Evolutionary conservation across 2,888 invertebrate genomes (phyloP), one percentile per base, ranked within the genome.

Genomic region (Tortrix viridana): DNA sequence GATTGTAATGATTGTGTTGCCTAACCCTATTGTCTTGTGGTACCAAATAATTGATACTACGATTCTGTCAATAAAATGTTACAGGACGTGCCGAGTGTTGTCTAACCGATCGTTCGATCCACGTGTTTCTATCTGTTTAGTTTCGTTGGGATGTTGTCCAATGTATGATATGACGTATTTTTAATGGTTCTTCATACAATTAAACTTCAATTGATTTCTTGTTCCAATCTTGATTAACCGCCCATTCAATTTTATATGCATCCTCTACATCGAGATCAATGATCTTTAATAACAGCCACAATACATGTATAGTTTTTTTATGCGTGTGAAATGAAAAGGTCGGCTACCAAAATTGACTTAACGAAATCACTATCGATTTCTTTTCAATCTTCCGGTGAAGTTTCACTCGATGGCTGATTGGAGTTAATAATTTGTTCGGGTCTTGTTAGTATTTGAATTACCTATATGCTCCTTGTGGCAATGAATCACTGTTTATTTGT

Each of bases 301-400:
- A 38, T 23, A 38, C 23, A 20, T 48, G 20, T 57, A 18, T 41
- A 48, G 5, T 22, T 23, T 52, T 48, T 23, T 3, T 49, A 41
- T 26, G 26, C 44, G n/a, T 46, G 54, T 60, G 54, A 47, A 56
- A 32, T 26, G 20, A 44, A 55, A 64, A 60, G 37, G 37, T 55
- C 74, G 73, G 73, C 78, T 80, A 78, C 80, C 77, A 76, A 81
- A 83, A 79, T 78, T 74, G 73, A 69, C 74, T 74, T 75, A 71
- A 79, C 78, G 75, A 75, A 80, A 82, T 82, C 74, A 74, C 71
- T 74, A 79, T 80, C 77, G 82, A 86, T 86, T 86, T 88, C 83
- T 82, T 84, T 81, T 79, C 79, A 77, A 82, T 82, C 80, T 81
- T 86, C 85, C 86, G 86, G 83, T 84, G 82, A 75, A 81, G 77